Percentiles rank a stretch among this genome's conserved stretches.
Conservation (phyloP, 2,888 invertebrate genomes). For the Cynaeus angustus region DNA sequence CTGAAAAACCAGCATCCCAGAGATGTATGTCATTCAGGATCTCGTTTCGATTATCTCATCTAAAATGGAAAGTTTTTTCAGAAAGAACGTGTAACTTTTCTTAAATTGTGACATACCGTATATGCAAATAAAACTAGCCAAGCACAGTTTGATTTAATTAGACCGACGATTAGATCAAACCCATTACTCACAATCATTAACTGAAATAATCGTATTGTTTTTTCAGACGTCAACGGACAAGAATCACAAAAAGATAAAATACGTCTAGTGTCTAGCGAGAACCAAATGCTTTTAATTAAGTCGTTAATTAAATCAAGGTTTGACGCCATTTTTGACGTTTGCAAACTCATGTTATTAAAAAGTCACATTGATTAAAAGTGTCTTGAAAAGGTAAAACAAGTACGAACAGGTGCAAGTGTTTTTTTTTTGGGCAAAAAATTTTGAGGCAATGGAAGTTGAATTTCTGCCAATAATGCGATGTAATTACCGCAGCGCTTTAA, state of each 20-base stretch:
- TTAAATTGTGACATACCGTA: not conserved
- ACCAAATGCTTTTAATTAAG: slow-evolving; percentile 1
- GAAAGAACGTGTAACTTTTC: not conserved
- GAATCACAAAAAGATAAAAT: no score
- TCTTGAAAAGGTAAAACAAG: no score
- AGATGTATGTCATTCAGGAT: slow-evolving; percentile 49
- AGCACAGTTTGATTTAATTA: slow-evolving; percentile 40
- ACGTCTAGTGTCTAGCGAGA: not conserved
- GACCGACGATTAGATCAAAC: slow-evolving; percentile 22
- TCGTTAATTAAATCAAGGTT: slow-evolving; percentile 7
- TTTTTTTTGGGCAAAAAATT: no score
- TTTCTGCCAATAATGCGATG: no score
- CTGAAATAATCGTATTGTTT: slow-evolving; percentile 15
- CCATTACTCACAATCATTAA: slow-evolving; percentile 28
- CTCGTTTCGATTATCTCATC: slow-evolving; percentile 18
- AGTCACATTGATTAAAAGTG: no score
- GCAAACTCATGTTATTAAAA: no score
- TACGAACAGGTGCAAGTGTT: no score
- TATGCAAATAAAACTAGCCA: slow-evolving; percentile 44
- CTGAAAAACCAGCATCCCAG: slow-evolving; percentile 50
- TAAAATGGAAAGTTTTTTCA: slow-evolving; percentile 12
- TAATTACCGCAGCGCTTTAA: no score
- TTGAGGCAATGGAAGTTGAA: no score
- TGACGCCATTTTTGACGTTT: not conserved
- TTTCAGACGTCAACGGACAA: no score